Evolutionary conservation across 2,888 invertebrate species (phyloP), one percentile per base, ranked within the genome.

Genomic region (Drosophila picticornis): DNA sequence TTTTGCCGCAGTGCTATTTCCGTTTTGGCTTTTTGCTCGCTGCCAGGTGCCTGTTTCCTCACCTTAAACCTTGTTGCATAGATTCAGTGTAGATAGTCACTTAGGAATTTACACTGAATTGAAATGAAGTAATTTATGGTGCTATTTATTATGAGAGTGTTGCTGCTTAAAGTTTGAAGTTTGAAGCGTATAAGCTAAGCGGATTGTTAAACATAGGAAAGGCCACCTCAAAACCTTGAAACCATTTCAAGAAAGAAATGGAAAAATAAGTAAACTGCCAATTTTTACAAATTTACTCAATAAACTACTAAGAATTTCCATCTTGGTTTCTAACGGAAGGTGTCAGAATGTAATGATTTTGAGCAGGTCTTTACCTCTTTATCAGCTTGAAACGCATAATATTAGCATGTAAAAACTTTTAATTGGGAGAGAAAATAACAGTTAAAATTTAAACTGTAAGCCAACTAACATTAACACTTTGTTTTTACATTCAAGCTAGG

Each of bases 1-100:
- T 68, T 72, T 63, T 51, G 65, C 32, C 11, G 53, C 68, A 69
- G 50, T 77, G 69, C 72, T 77, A 61, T 57, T 77, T 74, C 74
- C 59, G 61, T 40, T 72, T 52, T 51, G n/a, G 46, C 22, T 58
- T 56, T 56, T 58, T 58, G 27, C 60, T 29, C 25, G 10, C 27
- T 36, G 50, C 57, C 25, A 38, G 56, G n/a, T 52, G 60, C 36
- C 55, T 9, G 50, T 48, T 72, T 32, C 16, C 53, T 56, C 22
- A 58, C 31, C 48, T 51, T 22, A 50, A 27, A 52, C 36, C 31
- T 48, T n/a, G 16, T 25, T 29, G 19, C n/a, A 51, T 11, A 60
- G 19, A 22, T 36, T 13, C 29, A 50, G 51, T 19, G n/a, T 13
- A 19, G 6, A 25, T 22, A 31, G 16, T 6, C 10, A 40, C n/a